Percentiles rank a stretch among this genome's conserved stretches.
Conservation (phyloP, 2,113 vertebrate genomes). For the Onychostruthus taczanowskii region DNA sequence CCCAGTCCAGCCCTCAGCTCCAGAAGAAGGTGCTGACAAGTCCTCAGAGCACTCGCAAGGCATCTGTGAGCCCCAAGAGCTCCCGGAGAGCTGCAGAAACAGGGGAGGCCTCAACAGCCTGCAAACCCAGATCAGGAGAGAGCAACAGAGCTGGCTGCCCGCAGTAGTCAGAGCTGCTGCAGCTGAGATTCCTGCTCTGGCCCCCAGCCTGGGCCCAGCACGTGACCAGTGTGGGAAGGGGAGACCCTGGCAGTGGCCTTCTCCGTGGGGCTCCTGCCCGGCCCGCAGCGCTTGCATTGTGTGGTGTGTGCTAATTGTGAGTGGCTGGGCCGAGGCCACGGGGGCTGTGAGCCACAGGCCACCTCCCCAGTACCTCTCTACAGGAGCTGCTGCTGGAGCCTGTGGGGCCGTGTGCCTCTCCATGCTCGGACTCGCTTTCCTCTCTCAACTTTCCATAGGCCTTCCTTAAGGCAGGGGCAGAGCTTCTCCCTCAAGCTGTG, state of each 20-base stretch:
- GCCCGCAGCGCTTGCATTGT: background rate
- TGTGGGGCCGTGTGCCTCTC: background rate
- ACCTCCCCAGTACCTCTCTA: background rate
- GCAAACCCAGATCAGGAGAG: slow-evolving; percentile 60
- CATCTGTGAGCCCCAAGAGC: slow-evolving; percentile 78
- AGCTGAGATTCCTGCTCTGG: background rate
- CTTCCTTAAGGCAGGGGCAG: background rate
- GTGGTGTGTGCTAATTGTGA: slow-evolving; percentile 42
- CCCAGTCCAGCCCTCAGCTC: slow-evolving; percentile 87
- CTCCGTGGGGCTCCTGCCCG: rapidly evolving
- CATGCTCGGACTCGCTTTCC: rapidly evolving
- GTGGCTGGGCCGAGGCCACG: rapidly evolving
- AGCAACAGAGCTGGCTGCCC: background rate
- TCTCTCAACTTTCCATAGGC: background rate
- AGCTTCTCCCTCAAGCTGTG: background rate
- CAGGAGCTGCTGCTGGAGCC: background rate
- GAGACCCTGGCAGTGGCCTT: background rate
- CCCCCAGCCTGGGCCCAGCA: background rate
- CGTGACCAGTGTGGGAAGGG: rapidly evolving
- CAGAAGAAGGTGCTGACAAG: slow-evolving; percentile 84
- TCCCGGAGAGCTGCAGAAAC: slow-evolving; percentile 71
- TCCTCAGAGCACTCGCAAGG: slow-evolving; percentile 82
- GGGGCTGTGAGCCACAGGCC: background rate
- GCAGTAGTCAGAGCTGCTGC: background rate
- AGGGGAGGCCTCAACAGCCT: slow-evolving; percentile 46